phyloP scores from a whole-genome alignment of 2,113 vertebrate genomes.

The Thunnus thynnus region DNA sequence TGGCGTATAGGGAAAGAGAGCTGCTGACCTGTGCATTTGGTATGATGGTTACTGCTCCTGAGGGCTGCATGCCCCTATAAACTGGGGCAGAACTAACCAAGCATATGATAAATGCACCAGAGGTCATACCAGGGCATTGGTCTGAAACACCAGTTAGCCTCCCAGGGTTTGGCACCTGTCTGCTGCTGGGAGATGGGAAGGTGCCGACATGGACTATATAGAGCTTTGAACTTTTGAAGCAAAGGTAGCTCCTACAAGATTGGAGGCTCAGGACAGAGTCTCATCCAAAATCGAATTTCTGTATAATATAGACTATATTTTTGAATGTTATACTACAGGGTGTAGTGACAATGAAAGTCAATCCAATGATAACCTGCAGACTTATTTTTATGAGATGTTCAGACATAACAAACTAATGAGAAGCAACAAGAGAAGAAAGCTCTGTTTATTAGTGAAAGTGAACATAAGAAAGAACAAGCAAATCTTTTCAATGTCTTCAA shows the following conservation, averaged over 20 bases:
- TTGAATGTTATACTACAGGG: not conserved
- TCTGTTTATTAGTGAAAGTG: not conserved
- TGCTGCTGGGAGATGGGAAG: slow-evolving; percentile 61
- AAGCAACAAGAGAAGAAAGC: slow-evolving; percentile 1
- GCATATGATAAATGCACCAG: slow-evolving; percentile 73
- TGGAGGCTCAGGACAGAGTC: slow-evolving; percentile 23
- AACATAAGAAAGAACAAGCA: not conserved
- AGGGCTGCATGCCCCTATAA: slow-evolving; percentile 62
- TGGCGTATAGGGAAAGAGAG: slow-evolving; percentile 54
- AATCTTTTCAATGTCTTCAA: not conserved
- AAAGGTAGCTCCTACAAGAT: slow-evolving; percentile 4
- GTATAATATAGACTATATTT: slow-evolving; percentile 13
- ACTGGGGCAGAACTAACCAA: slow-evolving; percentile 69
- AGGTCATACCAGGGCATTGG: slow-evolving; percentile 69
- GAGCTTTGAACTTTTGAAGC: slow-evolving; percentile 46
- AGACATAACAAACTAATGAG: too few relatives aligned
- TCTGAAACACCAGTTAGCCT: slow-evolving; percentile 74
- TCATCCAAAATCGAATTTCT: not conserved
- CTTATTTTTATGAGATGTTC: too few relatives aligned
- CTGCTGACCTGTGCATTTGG: slow-evolving; percentile 69
- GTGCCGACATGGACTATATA: slow-evolving; percentile 60
- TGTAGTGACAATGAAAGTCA: not conserved
- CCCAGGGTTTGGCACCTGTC: slow-evolving; percentile 67
- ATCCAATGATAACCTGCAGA: not conserved
- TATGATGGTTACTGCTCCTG: slow-evolving; percentile 62